Evolutionary conservation across 2,797 vertebrate genomes (phyloP), one percentile per base, ranked within the genome.

Genomic region (Siniperca scherzeri): DNA sequence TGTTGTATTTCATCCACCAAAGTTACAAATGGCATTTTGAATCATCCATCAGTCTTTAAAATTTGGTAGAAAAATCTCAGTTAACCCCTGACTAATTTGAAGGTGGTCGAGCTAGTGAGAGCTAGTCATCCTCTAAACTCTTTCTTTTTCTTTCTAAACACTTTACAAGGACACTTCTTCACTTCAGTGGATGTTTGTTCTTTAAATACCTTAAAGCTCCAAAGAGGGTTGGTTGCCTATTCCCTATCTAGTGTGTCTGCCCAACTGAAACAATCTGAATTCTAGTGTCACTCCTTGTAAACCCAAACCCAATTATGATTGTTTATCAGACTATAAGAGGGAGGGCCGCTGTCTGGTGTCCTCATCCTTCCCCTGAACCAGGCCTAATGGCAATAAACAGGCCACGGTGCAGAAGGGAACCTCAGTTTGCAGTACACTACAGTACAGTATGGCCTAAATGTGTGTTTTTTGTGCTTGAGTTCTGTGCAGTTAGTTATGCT

Each of bases 301-400:
- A 74, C 30, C 46, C 59, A 82, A 84, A 71, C 38, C 52, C 53
- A 82, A 84, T 81, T 77, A 76, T 11, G 55, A 85, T 77, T 78
- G 53, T 67, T 70, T 74, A 70, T 83, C 61, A 77, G 55, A 73
- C 53, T 57, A 67, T 73, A 56, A 68, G 61, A 36, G 38, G 13
- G 74, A 62, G 12, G 78, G 8, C n/a, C 1, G 4, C 46, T 61
- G 60, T 36, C n/a, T 65, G 68, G 48, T 74, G 55, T 68, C 74
- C 44, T 60, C 44, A 21, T 75, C 13, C 25, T 50, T 61, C 46
- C 13, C 25, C 21, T 81, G 69, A 55, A 61, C 44, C 48, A 55
- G 64, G 48, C 14, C 55, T 52, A 74, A 81, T 74, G 57, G 42
- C 14, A 64, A 64, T 74, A 65, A 80, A 25, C 70, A 64, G 64